phyloP scores from a whole-genome alignment of 2,888 invertebrate species.

The Orthonychiurus folsomi region DNA sequence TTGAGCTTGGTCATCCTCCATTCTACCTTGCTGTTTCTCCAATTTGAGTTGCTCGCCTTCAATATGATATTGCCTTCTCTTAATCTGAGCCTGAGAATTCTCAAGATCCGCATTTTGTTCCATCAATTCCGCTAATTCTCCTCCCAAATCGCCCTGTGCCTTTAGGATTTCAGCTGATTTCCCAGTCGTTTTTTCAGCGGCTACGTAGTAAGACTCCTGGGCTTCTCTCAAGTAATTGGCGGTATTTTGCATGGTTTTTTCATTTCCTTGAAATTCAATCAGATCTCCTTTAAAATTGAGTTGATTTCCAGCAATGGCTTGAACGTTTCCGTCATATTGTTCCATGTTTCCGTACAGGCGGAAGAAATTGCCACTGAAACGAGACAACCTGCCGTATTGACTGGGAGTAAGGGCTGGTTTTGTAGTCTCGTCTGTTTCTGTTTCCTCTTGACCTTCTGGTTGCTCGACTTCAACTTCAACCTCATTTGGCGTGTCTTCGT shows the following conservation, averaged over 20 bases:
- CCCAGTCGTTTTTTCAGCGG: constrained; percentile 1
- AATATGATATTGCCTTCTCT: background rate
- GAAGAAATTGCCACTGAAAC: constrained; percentile 12
- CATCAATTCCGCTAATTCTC: constrained; percentile 3
- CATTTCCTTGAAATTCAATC: constrained; percentile 10
- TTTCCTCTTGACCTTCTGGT: background rate
- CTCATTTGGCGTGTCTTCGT: background rate
- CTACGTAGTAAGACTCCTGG: background rate
- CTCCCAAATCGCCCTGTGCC: background rate
- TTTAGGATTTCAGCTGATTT: background rate
- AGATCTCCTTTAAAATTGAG: constrained; percentile 3
- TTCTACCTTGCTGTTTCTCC: background rate
- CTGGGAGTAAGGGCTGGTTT: background rate
- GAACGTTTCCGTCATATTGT: constrained; percentile 2
- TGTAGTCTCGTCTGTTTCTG: background rate
- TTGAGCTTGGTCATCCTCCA: constrained; percentile 5
- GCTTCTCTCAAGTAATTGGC: background rate
- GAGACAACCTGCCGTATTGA: constrained; percentile 9
- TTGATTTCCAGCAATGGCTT: constrained; percentile 10
- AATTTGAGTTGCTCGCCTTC: background rate
- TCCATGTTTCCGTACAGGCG: constrained; percentile 9
- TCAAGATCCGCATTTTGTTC: background rate
- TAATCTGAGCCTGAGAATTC: background rate
- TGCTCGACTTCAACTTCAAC: background rate
- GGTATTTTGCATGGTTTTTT: background rate